phyloP scores from a whole-genome alignment of 2,888 invertebrate genomes.

The Chrysodeixis includens region DNA sequence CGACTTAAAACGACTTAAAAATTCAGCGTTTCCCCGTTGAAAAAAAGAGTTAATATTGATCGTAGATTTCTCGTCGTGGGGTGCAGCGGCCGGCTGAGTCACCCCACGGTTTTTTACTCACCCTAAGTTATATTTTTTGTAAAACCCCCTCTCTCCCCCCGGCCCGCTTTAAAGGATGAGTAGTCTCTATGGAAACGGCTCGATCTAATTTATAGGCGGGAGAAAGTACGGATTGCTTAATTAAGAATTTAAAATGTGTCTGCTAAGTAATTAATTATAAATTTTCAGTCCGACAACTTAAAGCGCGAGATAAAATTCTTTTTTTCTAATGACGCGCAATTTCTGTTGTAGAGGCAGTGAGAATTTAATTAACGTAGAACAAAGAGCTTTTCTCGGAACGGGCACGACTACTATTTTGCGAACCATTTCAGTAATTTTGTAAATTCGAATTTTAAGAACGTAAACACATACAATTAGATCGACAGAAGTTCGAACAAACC shows the following conservation, averaged over 20 bases:
- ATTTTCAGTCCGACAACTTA: conserved; percentile 76
- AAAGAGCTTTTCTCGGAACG: conserved; percentile 58
- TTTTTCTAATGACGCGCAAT: conserved; percentile 65
- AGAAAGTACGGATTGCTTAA: conserved; percentile 89
- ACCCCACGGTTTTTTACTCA: conserved; percentile 90
- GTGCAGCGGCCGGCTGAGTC: conserved; percentile 90
- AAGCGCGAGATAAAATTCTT: conserved; percentile 71
- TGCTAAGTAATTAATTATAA: conserved; percentile 87
- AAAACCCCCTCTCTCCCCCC: conserved; percentile 80
- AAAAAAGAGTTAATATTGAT: conserved; percentile 90
- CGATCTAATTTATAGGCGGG: conserved; percentile 89
- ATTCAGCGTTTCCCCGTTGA: conserved; percentile 86
- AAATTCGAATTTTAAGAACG: conserved; percentile 46
- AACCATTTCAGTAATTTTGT: conserved; percentile 41
- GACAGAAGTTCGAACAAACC: conserved; percentile 1
- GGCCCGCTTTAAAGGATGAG: conserved; percentile 89
- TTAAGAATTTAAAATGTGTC: conserved; percentile 89
- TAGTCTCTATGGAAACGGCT: conserved; percentile 90
- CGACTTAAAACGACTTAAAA: conserved; percentile 85
- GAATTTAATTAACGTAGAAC: conserved; percentile 78
- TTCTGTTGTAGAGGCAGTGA: conserved; percentile 67
- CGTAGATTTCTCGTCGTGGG: conserved; percentile 89
- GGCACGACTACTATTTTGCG: conserved; percentile 51
- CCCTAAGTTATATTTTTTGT: conserved; percentile 90
- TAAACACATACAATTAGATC: conserved; percentile 13